Conservation (phyloP, 2,797 vertebrate genomes). For the Tragelaphus eurycerus region DNA sequence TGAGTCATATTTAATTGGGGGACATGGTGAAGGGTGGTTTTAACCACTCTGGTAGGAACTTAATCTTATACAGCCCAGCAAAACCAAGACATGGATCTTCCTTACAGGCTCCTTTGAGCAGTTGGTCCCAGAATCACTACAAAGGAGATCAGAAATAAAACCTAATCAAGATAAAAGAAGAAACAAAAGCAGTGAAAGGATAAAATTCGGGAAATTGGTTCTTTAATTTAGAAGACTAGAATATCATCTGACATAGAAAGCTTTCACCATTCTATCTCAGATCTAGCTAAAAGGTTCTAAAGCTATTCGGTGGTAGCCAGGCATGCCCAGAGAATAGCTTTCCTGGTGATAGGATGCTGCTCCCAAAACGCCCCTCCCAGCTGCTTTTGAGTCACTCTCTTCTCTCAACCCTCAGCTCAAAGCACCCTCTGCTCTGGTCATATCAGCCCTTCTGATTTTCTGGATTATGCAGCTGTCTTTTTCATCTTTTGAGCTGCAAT, state of each 20-base stretch:
- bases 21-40: neutral
- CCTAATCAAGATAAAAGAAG: neutral
- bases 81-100: neutral
- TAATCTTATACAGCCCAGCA: neutral
- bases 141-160: conserved; percentile 22
- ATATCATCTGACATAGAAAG: neutral
- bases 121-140: neutral
- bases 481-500: neutral
- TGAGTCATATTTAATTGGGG: neutral
- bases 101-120: neutral
- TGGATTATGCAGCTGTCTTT: neutral
- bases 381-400: neutral
- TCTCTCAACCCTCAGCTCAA: neutral
- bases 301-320: neutral
- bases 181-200: neutral
- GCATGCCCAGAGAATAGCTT: neutral
- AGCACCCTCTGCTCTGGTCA: neutral
- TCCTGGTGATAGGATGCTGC: neutral
- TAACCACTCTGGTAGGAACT: neutral
- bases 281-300: neutral
- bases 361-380: neutral
- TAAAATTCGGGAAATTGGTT: neutral
- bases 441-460: neutral
- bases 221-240: neutral
- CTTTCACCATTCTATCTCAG: neutral